Conservation (phyloP, 2,797 vertebrate species). For the Pempheris klunzingeri region DNA sequence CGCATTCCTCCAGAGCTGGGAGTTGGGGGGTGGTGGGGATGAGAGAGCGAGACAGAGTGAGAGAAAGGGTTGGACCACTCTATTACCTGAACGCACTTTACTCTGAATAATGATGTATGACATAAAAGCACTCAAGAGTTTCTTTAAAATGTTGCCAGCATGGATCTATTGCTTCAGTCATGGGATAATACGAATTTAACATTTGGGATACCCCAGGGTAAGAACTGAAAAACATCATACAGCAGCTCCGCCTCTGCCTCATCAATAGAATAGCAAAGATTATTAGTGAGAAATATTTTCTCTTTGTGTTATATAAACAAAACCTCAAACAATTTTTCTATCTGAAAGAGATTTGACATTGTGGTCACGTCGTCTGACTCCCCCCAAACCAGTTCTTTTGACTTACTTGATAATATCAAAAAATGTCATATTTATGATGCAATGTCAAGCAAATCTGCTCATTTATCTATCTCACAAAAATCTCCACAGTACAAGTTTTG, state of each 20-base stretch:
- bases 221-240: not conserved
- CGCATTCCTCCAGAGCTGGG: slow-evolving; percentile 90
- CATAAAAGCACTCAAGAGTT: slow-evolving; percentile 91
- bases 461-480: slow-evolving; percentile 76
- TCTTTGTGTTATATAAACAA: slow-evolving; percentile 37
- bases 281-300: not conserved
- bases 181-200: slow-evolving; percentile 64
- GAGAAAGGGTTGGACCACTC: slow-evolving; percentile 87
- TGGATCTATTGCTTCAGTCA: slow-evolving; percentile 82
- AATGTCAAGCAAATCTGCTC: slow-evolving; percentile 79
- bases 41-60: slow-evolving; percentile 27
- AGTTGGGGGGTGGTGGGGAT: slow-evolving; percentile 38
- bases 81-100: slow-evolving; percentile 91
- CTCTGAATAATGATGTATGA: slow-evolving; percentile 93
- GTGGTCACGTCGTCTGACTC: slow-evolving; percentile 48
- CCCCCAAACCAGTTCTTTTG: slow-evolving; percentile 53
- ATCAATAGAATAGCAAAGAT: slow-evolving; percentile 30
- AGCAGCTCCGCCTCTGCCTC: slow-evolving; percentile 35
- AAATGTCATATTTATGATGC: slow-evolving; percentile 74
- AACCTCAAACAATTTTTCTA: slow-evolving; percentile 41
- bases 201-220: slow-evolving; percentile 41
- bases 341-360: slow-evolving; percentile 47
- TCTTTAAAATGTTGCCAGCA: slow-evolving; percentile 83
- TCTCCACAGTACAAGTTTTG: slow-evolving; percentile 71
- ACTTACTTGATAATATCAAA: slow-evolving; percentile 71